These are phyloP conservation scores for Pteruthius melanotis DNA, from an alignment of 2,113 vertebrate genomes.

Conservation along the genomic window DNA sequence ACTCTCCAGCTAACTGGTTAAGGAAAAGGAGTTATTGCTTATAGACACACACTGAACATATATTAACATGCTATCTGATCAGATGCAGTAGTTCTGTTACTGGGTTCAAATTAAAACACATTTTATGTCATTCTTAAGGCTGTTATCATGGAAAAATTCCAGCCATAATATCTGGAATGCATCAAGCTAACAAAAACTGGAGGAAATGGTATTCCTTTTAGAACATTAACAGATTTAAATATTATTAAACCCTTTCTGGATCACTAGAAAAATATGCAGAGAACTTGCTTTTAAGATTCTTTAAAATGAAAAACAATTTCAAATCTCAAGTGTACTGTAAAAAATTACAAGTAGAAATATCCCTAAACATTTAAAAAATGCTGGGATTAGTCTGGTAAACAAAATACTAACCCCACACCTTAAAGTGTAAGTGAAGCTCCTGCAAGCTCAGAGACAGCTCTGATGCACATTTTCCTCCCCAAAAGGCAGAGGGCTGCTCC, in stretches of 20 bases:
- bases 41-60: not conserved
- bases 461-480: not conserved
- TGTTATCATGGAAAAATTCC: not conserved
- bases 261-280: not conserved
- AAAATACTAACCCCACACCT: not conserved
- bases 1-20: conserved; percentile 80
- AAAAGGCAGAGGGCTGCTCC: not conserved
- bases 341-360: not conserved
- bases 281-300: not conserved
- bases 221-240: not conserved
- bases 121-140: conserved; percentile 21
- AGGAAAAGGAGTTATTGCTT: conserved; percentile 57
- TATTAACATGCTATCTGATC: conserved; percentile 57
- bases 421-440: not conserved
- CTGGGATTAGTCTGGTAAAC: not conserved
- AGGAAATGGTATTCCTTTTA: not conserved
- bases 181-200: not conserved
- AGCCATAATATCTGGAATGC: not conserved
- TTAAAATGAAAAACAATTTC: not conserved
- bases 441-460: not conserved
- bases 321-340: not conserved
- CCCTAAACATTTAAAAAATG: not conserved
- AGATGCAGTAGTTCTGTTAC: not conserved
- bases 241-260: not conserved
- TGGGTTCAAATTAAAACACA: not conserved